A percentile compares a stretch with the other conserved stretches of the same genome.
Evolutionary conservation across 2,113 vertebrate species (phyloP).

Genomic region (Ia io): DNA sequence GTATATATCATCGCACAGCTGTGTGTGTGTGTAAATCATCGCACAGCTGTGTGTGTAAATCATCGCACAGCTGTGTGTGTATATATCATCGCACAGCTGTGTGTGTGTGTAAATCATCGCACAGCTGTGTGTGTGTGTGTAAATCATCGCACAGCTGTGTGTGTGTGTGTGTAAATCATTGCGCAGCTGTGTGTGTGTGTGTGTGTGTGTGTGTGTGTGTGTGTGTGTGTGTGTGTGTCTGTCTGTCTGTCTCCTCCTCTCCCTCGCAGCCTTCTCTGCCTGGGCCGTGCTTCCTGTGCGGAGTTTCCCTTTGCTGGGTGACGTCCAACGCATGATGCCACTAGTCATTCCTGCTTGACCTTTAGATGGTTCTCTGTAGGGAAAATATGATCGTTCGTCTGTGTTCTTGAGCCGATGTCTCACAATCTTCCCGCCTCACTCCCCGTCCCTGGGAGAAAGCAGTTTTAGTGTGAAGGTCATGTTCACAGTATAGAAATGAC

Average conservation of each 20-base stretch:
- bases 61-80: not conserved
- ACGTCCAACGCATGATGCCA: not conserved
- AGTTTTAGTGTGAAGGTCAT: not conserved
- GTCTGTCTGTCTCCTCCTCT: not conserved
- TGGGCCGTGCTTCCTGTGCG: not conserved
- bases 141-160: too few relatives aligned
- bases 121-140: not conserved
- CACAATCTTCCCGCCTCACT: not conserved
- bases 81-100: not conserved
- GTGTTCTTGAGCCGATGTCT: not conserved
- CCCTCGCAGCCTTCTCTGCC: not conserved
- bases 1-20: too few relatives aligned
- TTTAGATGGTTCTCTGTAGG: conserved; percentile 44
- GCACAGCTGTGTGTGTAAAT: not conserved
- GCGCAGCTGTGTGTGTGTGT: not conserved
- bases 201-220: not conserved
- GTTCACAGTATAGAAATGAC: not conserved
- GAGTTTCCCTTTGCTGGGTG: not conserved
- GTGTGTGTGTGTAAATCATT: not conserved
- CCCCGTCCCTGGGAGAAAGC: not conserved
- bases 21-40: not conserved
- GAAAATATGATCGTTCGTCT: conserved; percentile 28
- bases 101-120: not conserved
- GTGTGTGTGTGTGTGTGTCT: not conserved
- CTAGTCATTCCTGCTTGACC: conserved; percentile 43